Evolutionary conservation across 2,888 invertebrate species (phyloP).

Genomic region (Matsumyia berberina): DNA sequence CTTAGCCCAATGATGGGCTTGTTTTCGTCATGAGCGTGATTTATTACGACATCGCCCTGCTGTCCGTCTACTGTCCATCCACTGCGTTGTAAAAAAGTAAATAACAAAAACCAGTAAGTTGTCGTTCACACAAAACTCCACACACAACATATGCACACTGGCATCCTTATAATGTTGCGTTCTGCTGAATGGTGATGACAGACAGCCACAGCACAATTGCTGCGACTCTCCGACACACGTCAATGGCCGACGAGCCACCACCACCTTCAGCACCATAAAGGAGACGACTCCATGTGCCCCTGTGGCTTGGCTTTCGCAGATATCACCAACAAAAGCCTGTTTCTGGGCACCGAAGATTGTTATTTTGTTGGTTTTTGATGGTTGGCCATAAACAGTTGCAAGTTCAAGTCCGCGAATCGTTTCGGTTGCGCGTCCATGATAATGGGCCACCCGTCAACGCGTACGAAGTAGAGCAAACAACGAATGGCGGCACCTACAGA

Average conservation of each 20-base stretch:
- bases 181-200: slow-evolving; percentile 50
- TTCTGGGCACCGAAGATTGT: slow-evolving; percentile 52
- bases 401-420: slow-evolving; percentile 66
- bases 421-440: slow-evolving; percentile 55
- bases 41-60: slow-evolving; percentile 68
- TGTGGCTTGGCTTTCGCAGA: slow-evolving; percentile 44
- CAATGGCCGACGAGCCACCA: slow-evolving; percentile 44
- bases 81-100: slow-evolving; percentile 25
- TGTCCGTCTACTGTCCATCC: slow-evolving; percentile 24
- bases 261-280: slow-evolving; percentile 30
- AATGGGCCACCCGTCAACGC: slow-evolving; percentile 58
- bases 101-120: slow-evolving; percentile 39
- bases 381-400: slow-evolving; percentile 70
- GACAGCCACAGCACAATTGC: slow-evolving; percentile 27
- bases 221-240: slow-evolving; percentile 45
- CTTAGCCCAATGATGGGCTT: slow-evolving; percentile 41
- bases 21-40: slow-evolving; percentile 72
- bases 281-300: slow-evolving; percentile 24
- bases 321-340: slow-evolving; percentile 57
- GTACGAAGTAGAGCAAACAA: slow-evolving; percentile 63
- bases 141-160: slow-evolving; percentile 9
- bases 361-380: slow-evolving; percentile 66
- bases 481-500: slow-evolving; percentile 45
- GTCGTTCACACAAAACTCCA: slow-evolving; percentile 32
- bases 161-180: slow-evolving; percentile 28